Evolutionary conservation across 2,888 invertebrate species (phyloP).

Genomic region (Agonum fuliginosum): DNA sequence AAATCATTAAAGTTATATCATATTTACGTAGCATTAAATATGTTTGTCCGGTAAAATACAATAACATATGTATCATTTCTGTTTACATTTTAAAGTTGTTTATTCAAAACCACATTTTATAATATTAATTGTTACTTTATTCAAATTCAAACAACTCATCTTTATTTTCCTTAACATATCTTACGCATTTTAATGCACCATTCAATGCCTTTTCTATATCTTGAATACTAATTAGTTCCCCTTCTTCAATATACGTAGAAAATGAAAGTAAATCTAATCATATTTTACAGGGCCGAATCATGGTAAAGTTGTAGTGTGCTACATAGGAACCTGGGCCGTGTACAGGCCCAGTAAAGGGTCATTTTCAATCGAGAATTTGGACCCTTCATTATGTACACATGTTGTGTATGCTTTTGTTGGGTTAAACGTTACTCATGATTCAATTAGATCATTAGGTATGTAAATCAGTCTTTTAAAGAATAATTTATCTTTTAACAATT

Average conservation of each 20-base stretch:
- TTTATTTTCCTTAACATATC: background rate
- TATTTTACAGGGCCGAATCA: constrained; percentile 79
- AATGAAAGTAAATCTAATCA: constrained; percentile 39
- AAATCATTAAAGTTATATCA: no score
- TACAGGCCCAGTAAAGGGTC: constrained; percentile 81
- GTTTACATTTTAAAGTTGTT: no score
- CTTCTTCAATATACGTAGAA: constrained; percentile 22
- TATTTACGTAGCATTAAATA: no score
- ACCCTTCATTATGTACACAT: constrained; percentile 86
- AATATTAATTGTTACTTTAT: background rate
- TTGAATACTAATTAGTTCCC: constrained; percentile 26
- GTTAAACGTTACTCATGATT: constrained; percentile 79
- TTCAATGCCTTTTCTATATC: constrained; percentile 14
- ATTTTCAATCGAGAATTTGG: constrained; percentile 81
- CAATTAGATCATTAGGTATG: constrained; percentile 83
- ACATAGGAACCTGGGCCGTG: constrained; percentile 86
- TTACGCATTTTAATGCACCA: constrained; percentile 10
- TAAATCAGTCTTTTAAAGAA: background rate
- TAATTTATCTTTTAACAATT: background rate
- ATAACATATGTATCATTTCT: no score
- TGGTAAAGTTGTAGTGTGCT: constrained; percentile 86
- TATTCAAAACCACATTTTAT: no score
- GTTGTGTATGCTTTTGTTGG: constrained; percentile 89
- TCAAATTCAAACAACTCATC: background rate
- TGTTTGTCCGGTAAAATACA: no score